A percentile compares a stretch with the other conserved stretches of the same genome.
Conservation (phyloP, 2,113 vertebrate genomes). For the Amphiprion percula region DNA sequence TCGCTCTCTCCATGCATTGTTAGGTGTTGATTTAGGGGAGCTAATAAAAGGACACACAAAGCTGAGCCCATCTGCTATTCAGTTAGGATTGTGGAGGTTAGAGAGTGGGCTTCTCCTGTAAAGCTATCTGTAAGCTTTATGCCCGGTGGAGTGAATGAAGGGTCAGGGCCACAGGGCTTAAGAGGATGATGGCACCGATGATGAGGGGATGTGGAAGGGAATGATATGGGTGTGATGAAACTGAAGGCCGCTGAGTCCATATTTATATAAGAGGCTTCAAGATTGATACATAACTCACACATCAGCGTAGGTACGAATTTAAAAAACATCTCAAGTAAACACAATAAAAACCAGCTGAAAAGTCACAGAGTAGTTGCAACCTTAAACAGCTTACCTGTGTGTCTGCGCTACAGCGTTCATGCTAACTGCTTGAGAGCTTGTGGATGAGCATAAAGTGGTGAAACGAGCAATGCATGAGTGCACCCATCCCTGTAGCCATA, state of each 20-base stretch:
- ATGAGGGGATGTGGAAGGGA: constrained; percentile 52
- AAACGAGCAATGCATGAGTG: constrained; percentile 45
- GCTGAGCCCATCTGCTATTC: constrained; percentile 82
- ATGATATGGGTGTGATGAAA: constrained; percentile 50
- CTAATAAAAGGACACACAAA: constrained; percentile 84
- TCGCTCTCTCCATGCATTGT: constrained; percentile 75
- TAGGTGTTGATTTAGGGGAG: constrained; percentile 83
- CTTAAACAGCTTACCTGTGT: constrained; percentile 11
- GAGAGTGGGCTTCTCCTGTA: constrained; percentile 76
- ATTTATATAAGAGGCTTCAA: constrained; percentile 24
- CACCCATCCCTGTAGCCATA: constrained; percentile 42
- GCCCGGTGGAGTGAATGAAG: constrained; percentile 68
- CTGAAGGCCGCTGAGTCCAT: constrained; percentile 52
- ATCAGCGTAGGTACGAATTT: constrained; percentile 5
- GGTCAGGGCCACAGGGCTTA: constrained; percentile 70
- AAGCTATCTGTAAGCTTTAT: constrained; percentile 77
- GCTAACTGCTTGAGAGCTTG: constrained; percentile 41
- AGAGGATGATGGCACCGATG: constrained; percentile 58
- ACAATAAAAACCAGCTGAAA: constrained; percentile 7
- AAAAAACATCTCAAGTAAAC: constrained; percentile 5
- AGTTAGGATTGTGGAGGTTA: constrained; percentile 78
- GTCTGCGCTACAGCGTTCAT: constrained; percentile 3
- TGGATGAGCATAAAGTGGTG: constrained; percentile 30
- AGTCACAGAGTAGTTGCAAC: neutral
- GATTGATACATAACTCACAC: constrained; percentile 10